A percentile compares a stretch with the other conserved stretches of the same genome.
Conservation (phyloP, 2,797 vertebrate genomes). For the Pteropus rufus region DNA sequence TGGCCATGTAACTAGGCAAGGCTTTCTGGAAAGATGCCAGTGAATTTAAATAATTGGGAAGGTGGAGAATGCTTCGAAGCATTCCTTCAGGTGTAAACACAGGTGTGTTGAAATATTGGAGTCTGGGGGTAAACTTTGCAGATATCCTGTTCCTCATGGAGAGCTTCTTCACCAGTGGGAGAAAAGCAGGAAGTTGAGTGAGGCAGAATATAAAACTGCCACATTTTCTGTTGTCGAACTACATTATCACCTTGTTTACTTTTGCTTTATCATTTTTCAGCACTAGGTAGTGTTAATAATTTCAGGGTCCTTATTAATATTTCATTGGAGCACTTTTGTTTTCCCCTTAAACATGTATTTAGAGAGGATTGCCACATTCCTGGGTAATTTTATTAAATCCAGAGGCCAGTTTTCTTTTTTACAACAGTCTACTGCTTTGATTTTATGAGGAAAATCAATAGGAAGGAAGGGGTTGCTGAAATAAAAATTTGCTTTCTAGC, state of each 20-base stretch:
- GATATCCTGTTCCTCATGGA: neutral
- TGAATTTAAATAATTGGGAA: neutral
- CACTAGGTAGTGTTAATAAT: slow-evolving; percentile 37
- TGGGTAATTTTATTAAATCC: slow-evolving; percentile 71
- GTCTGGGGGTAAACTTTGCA: neutral
- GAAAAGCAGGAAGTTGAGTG: neutral
- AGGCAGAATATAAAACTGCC: neutral
- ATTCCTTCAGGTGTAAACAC: neutral
- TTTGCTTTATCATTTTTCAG: slow-evolving; percentile 14
- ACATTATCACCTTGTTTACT: neutral
- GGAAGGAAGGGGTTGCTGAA: slow-evolving; percentile 42
- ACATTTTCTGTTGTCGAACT: neutral
- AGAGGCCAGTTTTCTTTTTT: slow-evolving; percentile 62
- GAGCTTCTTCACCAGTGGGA: fast-evolving
- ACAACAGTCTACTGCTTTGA: slow-evolving; percentile 50
- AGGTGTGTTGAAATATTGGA: neutral
- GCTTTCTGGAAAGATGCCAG: neutral
- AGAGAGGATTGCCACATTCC: slow-evolving; percentile 58
- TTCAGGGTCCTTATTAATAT: slow-evolving; percentile 58
- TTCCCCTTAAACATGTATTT: slow-evolving; percentile 62
- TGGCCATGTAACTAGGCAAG: neutral
- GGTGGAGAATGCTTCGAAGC: neutral
- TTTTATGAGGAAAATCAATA: slow-evolving; percentile 70
- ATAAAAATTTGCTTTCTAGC: slow-evolving; percentile 57
- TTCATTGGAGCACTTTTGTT: slow-evolving; percentile 40